Evolutionary conservation across 2,113 vertebrate genomes (phyloP).

Genomic region (Oreochromis tanganicae): DNA sequence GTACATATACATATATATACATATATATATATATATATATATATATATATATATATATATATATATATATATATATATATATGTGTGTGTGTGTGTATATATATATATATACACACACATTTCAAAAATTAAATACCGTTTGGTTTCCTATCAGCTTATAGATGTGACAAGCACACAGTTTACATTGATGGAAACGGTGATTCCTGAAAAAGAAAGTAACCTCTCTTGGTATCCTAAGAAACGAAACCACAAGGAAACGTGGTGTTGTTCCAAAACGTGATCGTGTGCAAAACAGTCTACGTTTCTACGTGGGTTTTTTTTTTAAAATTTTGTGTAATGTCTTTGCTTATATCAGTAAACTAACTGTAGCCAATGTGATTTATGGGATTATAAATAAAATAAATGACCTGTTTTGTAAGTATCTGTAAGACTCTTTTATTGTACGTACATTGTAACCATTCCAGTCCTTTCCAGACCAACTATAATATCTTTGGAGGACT

Average conservation of each 20-base stretch:
- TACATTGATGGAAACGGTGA: not conserved
- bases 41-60: too few relatives aligned
- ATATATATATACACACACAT: too few relatives aligned
- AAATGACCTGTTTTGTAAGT: not conserved
- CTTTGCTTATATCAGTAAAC: not conserved
- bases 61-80: rapidly evolving
- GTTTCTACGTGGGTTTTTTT: not conserved
- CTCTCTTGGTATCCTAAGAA: not conserved
- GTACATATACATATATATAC: not conserved
- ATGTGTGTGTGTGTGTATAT: not conserved
- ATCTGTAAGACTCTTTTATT: not conserved
- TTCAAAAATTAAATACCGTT: not conserved
- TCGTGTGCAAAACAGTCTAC: not conserved
- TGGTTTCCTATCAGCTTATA: not conserved
- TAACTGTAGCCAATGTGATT: not conserved
- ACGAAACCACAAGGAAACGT: not conserved
- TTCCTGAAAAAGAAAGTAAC: not conserved
- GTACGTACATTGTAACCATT: not conserved
- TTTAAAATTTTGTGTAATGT: not conserved
- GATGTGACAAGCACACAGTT: not conserved
- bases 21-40: not conserved
- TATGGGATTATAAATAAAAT: not conserved
- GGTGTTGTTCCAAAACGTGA: not conserved
- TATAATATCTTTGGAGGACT: not conserved
- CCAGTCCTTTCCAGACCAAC: not conserved